These are phyloP conservation scores for Saturnia japonica DNA, from an alignment of 2,888 invertebrate species.

Conservation along the genomic window DNA sequence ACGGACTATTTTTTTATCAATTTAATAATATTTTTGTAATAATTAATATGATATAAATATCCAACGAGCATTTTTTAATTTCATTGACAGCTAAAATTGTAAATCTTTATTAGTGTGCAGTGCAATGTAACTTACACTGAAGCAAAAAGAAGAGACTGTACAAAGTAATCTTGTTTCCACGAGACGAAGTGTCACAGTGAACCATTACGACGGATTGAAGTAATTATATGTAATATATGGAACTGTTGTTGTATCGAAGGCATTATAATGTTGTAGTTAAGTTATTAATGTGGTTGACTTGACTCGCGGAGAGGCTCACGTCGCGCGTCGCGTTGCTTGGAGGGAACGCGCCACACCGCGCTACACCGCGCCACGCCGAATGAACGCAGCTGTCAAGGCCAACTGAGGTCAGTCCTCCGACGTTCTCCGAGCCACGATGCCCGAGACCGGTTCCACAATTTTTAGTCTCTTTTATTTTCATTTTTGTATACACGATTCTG, in stretches of 20 bases:
- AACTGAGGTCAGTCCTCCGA: conserved; percentile 80
- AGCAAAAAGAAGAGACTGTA: not conserved
- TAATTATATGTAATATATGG: conserved; percentile 54
- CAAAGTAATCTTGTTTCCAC: not conserved
- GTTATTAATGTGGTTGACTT: conserved; percentile 78
- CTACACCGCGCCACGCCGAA: conserved; percentile 33
- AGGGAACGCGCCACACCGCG: conserved; percentile 5
- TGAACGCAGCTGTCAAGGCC: conserved; percentile 81
- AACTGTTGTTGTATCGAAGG: conserved; percentile 72
- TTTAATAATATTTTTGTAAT: too few species aligned
- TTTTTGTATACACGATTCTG: conserved; percentile 80
- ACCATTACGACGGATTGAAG: conserved; percentile 29
- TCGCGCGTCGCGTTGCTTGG: conserved; percentile 45
- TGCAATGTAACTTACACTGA: not conserved
- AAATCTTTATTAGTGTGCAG: not conserved
- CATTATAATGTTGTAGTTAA: conserved; percentile 76
- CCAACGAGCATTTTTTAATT: not conserved
- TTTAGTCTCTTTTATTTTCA: conserved; percentile 81
- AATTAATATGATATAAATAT: too few species aligned
- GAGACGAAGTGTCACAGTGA: conserved; percentile 26
- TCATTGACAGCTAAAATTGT: not conserved
- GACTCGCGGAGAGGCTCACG: conserved; percentile 69
- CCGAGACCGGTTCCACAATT: conserved; percentile 79
- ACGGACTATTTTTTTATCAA: too few species aligned
- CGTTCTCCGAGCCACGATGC: conserved; percentile 76